phyloP scores from a whole-genome alignment of 2,797 vertebrate genomes.

The Spea hammondii region DNA sequence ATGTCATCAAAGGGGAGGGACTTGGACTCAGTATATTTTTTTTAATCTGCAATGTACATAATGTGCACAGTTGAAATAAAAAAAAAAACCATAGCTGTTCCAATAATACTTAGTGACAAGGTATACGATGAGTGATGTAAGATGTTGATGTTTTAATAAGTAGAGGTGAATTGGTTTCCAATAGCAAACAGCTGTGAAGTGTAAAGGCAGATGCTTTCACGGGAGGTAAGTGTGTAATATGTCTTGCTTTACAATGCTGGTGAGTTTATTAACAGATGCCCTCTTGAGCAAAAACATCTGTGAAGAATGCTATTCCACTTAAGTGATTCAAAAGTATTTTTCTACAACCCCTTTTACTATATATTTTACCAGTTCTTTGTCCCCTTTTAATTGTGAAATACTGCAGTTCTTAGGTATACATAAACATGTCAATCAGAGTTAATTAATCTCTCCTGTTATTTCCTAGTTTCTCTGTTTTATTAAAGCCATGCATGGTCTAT shows the following conservation, averaged over 20 bases:
- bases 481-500: too few relatives aligned
- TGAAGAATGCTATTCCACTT: slow-evolving; percentile 14
- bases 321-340: slow-evolving; percentile 36
- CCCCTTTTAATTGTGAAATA: slow-evolving; percentile 32
- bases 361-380: slow-evolving; percentile 10
- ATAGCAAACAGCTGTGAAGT: slow-evolving; percentile 13
- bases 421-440: too few relatives aligned
- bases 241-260: slow-evolving; percentile 24
- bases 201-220: slow-evolving; percentile 33
- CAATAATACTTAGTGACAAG: slow-evolving; percentile 10
- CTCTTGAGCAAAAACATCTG: slow-evolving; percentile 44
- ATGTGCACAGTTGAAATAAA: too few relatives aligned
- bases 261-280: slow-evolving; percentile 44
- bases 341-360: slow-evolving; percentile 14
- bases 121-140: slow-evolving; percentile 4
- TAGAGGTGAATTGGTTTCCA: background rate
- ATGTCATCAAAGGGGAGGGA: too few relatives aligned
- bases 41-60: too few relatives aligned
- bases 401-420: background rate
- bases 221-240: slow-evolving; percentile 19
- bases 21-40: too few relatives aligned
- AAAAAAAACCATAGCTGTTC: background rate
- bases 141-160: background rate
- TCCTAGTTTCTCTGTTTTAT: too few relatives aligned
- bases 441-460: too few relatives aligned